Evolutionary conservation across 2,888 invertebrate genomes (phyloP).

Genomic region (Hirtodrosophila alboralis): DNA sequence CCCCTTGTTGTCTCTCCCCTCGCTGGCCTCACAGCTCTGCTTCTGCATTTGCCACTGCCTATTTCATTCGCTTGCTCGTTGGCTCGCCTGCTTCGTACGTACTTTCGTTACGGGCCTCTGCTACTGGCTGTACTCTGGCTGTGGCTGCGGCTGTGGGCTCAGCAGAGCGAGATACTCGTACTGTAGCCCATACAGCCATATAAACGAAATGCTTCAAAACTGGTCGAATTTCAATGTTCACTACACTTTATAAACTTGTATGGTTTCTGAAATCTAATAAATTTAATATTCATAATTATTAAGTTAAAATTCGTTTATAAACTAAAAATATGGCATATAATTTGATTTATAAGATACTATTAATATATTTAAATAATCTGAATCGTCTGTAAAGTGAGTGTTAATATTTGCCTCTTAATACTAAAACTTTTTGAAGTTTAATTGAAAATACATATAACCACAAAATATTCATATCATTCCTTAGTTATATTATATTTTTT

Average conservation of each 20-base stretch:
- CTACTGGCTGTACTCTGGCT: slow-evolving; percentile 56
- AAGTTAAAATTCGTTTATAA: no score
- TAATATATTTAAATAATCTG: no score
- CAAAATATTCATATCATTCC: no score
- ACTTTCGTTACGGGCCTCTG: slow-evolving; percentile 52
- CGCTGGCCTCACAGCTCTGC: slow-evolving; percentile 16
- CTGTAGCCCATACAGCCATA: slow-evolving; percentile 40
- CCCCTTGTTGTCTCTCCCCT: neutral
- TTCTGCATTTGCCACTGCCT: slow-evolving; percentile 41
- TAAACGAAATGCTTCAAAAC: slow-evolving; percentile 44
- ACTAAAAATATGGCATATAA: no score
- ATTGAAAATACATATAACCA: no score
- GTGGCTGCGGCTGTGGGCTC: slow-evolving; percentile 46
- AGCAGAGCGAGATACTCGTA: slow-evolving; percentile 57
- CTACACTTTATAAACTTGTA: slow-evolving; percentile 31
- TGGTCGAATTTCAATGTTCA: slow-evolving; percentile 45
- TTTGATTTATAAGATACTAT: no score
- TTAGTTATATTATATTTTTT: no score
- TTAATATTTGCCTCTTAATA: no score
- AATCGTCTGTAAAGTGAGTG: no score
- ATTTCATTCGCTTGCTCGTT: slow-evolving; percentile 57
- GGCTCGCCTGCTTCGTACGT: slow-evolving; percentile 41
- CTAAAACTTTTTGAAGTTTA: no score
- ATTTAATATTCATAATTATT: neutral
- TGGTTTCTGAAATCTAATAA: slow-evolving; percentile 15